Percentiles rank a stretch among this genome's conserved stretches.
Evolutionary conservation across 23 tunicate species (phyloP).

Genomic region (Trididemnum nubilum): DNA sequence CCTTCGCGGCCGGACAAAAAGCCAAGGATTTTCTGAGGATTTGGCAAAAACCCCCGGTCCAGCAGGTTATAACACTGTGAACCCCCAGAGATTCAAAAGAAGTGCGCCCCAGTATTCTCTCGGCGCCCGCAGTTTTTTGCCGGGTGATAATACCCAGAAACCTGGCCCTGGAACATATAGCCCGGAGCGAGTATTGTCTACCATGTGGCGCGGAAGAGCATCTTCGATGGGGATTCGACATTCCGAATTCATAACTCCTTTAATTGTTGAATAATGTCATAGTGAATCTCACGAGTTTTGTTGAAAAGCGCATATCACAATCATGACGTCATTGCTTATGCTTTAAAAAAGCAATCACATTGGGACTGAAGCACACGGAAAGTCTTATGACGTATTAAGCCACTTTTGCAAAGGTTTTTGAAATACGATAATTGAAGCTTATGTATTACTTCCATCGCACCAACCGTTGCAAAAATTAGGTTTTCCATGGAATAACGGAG

Average conservation of each 20-base stretch:
- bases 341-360: too few species aligned
- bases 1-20: slow-evolving; percentile 38
- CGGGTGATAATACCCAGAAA: slow-evolving; percentile 78
- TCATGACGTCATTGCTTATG: too few species aligned
- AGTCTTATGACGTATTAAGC: too few species aligned
- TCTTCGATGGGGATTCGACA: slow-evolving; percentile 80
- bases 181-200: slow-evolving; percentile 42
- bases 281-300: too few species aligned
- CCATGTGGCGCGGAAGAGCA: slow-evolving; percentile 28
- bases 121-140: slow-evolving; percentile 59
- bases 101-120: slow-evolving; percentile 68
- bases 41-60: slow-evolving; percentile 90
- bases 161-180: slow-evolving; percentile 83
- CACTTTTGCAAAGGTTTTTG: too few species aligned
- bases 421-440: too few species aligned
- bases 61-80: slow-evolving; percentile 46
- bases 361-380: too few species aligned
- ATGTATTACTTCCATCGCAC: too few species aligned
- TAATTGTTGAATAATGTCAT: slow-evolving; percentile 76
- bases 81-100: slow-evolving; percentile 35
- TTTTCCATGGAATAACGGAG: too few species aligned
- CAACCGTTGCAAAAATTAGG: too few species aligned
- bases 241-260: slow-evolving; percentile 90
- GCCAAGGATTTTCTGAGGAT: slow-evolving; percentile 57
- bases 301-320: too few species aligned